phyloP scores from a whole-genome alignment of 2,797 vertebrate species.

The Monodelphis domestica region DNA sequence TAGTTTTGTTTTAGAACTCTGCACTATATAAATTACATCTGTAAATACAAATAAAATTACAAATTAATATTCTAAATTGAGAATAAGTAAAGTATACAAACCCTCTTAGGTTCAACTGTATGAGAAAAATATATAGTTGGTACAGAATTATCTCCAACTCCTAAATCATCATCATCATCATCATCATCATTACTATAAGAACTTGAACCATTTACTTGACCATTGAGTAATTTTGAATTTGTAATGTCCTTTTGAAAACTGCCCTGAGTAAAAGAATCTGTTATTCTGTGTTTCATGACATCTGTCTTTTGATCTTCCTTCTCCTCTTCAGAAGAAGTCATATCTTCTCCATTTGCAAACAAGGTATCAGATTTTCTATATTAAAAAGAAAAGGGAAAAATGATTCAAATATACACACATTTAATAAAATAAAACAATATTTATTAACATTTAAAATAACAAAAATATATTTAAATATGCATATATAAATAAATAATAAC shows the following conservation, averaged over 20 bases:
- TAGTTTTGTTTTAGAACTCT: background rate
- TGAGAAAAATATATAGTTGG: slow-evolving; percentile 95
- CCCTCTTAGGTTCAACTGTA: slow-evolving; percentile 96
- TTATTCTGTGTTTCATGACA: slow-evolving; percentile 35
- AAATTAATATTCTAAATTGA: background rate
- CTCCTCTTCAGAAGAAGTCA: slow-evolving; percentile 91
- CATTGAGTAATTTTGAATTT: slow-evolving; percentile 58
- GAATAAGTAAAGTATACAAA: slow-evolving; percentile 84
- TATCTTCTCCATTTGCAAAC: slow-evolving; percentile 89
- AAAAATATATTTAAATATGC: slow-evolving; percentile 1
- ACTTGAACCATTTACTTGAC: slow-evolving; percentile 77
- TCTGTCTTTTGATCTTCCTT: slow-evolving; percentile 83
- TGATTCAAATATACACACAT: background rate
- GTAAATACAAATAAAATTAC: background rate
- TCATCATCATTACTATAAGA: slow-evolving; percentile 82
- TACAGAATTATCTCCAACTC: slow-evolving; percentile 81
- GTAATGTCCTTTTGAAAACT: slow-evolving; percentile 52
- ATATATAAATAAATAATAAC: background rate
- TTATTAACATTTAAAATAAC: background rate
- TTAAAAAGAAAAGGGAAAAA: slow-evolving; percentile 46
- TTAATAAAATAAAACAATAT: background rate
- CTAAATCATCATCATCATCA: slow-evolving; percentile 77
- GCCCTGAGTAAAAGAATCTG: slow-evolving; percentile 69
- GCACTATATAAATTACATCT: background rate
- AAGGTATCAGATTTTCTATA: slow-evolving; percentile 85